Evolutionary conservation across 2,797 vertebrate genomes (phyloP).

Genomic region (Falco berigora): DNA sequence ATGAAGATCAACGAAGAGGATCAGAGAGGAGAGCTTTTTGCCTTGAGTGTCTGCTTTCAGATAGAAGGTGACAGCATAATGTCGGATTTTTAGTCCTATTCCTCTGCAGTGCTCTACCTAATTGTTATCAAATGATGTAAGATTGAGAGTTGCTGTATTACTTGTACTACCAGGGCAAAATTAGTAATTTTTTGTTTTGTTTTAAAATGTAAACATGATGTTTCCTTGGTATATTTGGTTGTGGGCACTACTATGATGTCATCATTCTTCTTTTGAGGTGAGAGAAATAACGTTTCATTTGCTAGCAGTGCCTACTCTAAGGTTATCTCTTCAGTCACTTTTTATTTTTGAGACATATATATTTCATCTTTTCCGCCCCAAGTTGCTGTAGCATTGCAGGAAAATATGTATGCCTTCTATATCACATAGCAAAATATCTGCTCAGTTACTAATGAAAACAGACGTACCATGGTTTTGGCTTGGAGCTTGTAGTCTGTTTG

Average conservation of each 20-base stretch:
- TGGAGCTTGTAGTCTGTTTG: neutral
- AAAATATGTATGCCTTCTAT: neutral
- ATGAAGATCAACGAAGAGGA: neutral
- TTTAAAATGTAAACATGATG: neutral
- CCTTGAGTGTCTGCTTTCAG: neutral
- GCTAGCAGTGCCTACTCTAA: neutral
- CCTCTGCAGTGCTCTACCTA: neutral
- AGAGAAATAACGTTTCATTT: neutral
- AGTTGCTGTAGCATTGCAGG: neutral
- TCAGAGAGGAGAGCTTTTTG: neutral
- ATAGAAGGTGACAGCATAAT: neutral
- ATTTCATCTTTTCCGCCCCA: neutral
- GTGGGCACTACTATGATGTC: neutral
- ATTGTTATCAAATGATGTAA: neutral
- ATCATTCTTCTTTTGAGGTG: neutral
- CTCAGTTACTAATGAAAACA: slow-evolving; percentile 22
- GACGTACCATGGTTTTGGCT: neutral
- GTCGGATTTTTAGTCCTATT: neutral
- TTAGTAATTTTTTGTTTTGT: neutral
- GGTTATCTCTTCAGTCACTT: neutral
- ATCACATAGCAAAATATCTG: neutral
- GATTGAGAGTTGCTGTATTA: neutral
- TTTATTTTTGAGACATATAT: neutral
- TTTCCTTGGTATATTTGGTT: neutral
- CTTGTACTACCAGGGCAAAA: neutral